These are phyloP conservation scores for Lontra canadensis DNA, from an alignment of 2,113 vertebrate genomes.

Conservation along the genomic window DNA sequence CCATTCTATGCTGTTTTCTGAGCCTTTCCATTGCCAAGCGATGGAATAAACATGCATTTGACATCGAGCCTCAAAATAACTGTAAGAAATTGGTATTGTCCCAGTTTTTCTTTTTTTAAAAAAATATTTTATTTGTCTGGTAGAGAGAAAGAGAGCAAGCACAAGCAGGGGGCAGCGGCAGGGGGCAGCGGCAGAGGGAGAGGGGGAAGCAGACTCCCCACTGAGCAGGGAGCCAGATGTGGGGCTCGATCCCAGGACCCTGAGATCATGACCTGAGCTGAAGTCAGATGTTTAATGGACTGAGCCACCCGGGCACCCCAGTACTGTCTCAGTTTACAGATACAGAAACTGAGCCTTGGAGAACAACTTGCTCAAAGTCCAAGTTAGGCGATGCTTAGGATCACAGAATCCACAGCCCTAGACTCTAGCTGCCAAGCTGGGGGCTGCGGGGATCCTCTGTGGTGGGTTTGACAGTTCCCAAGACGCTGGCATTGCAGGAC, in stretches of 20 bases:
- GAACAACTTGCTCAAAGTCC: neutral
- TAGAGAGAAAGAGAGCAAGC: neutral
- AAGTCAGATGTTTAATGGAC: neutral
- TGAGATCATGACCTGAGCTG: neutral
- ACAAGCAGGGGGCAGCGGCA: neutral
- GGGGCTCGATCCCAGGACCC: neutral
- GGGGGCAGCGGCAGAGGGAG: neutral
- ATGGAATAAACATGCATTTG: neutral
- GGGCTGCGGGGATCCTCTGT: neutral
- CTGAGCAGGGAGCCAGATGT: neutral
- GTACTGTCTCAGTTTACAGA: neutral
- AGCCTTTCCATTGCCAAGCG: neutral
- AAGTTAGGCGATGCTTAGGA: neutral
- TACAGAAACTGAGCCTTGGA: neutral
- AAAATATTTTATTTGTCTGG: neutral
- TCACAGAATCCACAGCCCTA: neutral
- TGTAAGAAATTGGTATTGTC: neutral
- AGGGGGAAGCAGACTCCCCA: neutral
- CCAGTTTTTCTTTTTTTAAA: neutral
- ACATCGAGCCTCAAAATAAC: neutral
- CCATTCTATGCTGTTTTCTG: neutral
- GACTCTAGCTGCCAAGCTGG: neutral
- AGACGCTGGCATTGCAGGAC: neutral
- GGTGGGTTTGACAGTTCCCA: rapidly evolving
- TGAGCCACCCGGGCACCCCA: neutral